Evolutionary conservation across 2,797 vertebrate species (phyloP).

Genomic region (Arnoldichthys spilopterus): DNA sequence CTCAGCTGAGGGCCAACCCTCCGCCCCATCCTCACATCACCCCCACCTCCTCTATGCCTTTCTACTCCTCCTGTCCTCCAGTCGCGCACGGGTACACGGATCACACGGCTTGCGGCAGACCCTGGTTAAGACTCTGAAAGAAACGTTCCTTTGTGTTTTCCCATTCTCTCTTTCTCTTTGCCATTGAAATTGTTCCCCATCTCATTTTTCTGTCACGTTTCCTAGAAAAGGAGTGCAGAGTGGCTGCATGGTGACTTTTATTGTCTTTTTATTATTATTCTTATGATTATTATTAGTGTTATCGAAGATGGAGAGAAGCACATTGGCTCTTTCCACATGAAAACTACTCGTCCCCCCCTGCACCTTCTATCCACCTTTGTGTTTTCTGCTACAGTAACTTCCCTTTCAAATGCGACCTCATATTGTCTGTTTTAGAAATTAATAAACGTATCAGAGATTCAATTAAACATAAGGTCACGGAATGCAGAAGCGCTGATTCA

Average conservation of each 20-base stretch:
- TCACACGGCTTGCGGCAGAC: conserved; percentile 61
- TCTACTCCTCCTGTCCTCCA: conserved; percentile 63
- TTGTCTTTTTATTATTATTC: neutral
- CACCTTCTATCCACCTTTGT: conserved; percentile 61
- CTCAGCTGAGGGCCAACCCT: conserved; percentile 73
- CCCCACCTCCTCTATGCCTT: conserved; percentile 53
- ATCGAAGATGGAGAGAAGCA: conserved; percentile 20
- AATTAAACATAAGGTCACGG: conserved; percentile 65
- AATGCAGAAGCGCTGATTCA: conserved; percentile 60
- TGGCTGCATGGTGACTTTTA: neutral
- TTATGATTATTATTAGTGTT: neutral
- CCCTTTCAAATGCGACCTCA: conserved; percentile 67
- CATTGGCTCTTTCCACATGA: conserved; percentile 14
- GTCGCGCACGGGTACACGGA: conserved; percentile 71
- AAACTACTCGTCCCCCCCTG: neutral
- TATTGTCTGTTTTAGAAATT: conserved; percentile 83
- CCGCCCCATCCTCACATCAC: conserved; percentile 41
- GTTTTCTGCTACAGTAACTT: conserved; percentile 59
- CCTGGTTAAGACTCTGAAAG: conserved; percentile 55
- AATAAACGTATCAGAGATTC: conserved; percentile 73
- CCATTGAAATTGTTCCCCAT: neutral
- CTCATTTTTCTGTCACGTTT: no score
- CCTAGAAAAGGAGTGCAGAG: neutral
- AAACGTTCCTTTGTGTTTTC: conserved; percentile 53
- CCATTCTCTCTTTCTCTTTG: conserved; percentile 53